Base-by-base conservation (phyloP, 2,113 vertebrate species). In the Callopanchax toddi region DNA sequence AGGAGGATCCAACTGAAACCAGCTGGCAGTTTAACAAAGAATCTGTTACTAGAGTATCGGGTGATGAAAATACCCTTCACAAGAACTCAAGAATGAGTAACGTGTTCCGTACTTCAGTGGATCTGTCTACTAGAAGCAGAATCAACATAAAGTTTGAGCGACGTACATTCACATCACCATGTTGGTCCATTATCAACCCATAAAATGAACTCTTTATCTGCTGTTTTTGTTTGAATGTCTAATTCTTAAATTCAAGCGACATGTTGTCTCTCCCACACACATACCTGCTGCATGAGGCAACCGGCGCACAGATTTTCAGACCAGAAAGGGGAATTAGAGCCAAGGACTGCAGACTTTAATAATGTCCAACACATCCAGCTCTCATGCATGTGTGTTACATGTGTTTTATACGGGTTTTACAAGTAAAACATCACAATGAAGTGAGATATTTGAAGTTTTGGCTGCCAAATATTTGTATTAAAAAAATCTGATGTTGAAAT, bases 1-100 rank as follows among this genome's bases (percentile, higher is more conserved):
- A 60, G 5, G 45, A 60, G 39, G 67, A 67, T 32, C 57, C 64
- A 43, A 34, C 65, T 61, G n/a, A 58, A 74, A 57, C 22, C 73
- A 78, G 71, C 74, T 76, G 74, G 65, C 64, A 43, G 11, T 23
- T 26, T 2, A 15, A n/a, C 45, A 59, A 6, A 18, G 44, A 43
- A 71, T 78, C 67, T 29, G 3, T 44, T 54, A 20, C 59, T 60
- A 46, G 57, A 16, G 10, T 46, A n/a, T 50, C 22, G 34, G 65
- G 75, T 65, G 57, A 58, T 56, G 11, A 29, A 40, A 37, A 57
- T 39, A 44, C 16, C 21, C 13, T 51, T 40, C 12, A 4, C 34
- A 36, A 67, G 29, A 48, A 9, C 11, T 29, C 11, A 58, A 20
- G 48, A 67, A 32, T n/a, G 56, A 62, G 11, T 17, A 43, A 34